Evolutionary conservation across 2,888 invertebrate genomes (phyloP).

Genomic region (Bellardia pandia): DNA sequence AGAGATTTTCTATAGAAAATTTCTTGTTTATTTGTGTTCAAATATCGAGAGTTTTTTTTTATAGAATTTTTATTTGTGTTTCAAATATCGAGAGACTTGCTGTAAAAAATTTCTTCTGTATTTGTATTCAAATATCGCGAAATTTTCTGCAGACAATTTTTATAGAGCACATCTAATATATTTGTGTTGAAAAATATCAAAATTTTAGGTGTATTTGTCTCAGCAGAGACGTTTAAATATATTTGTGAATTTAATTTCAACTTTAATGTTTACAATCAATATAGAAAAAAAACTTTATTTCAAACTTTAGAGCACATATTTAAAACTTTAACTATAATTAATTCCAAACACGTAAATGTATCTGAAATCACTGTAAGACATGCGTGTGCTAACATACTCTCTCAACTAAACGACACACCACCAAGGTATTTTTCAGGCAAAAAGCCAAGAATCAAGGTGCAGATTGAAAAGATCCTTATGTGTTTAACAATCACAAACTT

Average conservation of each 20-base stretch:
- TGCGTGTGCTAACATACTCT: constrained; percentile 44
- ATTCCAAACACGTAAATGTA: constrained; percentile 60
- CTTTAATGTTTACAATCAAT: not conserved
- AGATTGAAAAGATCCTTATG: constrained; percentile 50
- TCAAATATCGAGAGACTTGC: too few species aligned
- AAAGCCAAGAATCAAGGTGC: constrained; percentile 58
- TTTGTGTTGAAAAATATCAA: too few species aligned
- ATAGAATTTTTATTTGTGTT: too few species aligned
- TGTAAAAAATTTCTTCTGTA: too few species aligned
- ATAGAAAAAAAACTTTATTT: not conserved
- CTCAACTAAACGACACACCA: not conserved
- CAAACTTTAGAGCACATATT: not conserved
- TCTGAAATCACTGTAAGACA: constrained; percentile 60
- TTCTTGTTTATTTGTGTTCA: too few species aligned
- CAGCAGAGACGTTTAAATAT: too few species aligned
- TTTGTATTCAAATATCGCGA: too few species aligned
- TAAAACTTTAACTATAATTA: constrained; percentile 29
- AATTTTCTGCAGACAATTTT: too few species aligned
- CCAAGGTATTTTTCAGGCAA: constrained; percentile 24
- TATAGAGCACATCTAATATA: too few species aligned
- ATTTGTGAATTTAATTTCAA: not conserved
- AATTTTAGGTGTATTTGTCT: too few species aligned
- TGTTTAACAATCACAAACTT: constrained; percentile 38
- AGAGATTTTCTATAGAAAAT: too few species aligned
- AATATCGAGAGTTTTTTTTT: too few species aligned